phyloP scores from a whole-genome alignment of 2,113 vertebrate genomes.

The Mionectes macconnelli region DNA sequence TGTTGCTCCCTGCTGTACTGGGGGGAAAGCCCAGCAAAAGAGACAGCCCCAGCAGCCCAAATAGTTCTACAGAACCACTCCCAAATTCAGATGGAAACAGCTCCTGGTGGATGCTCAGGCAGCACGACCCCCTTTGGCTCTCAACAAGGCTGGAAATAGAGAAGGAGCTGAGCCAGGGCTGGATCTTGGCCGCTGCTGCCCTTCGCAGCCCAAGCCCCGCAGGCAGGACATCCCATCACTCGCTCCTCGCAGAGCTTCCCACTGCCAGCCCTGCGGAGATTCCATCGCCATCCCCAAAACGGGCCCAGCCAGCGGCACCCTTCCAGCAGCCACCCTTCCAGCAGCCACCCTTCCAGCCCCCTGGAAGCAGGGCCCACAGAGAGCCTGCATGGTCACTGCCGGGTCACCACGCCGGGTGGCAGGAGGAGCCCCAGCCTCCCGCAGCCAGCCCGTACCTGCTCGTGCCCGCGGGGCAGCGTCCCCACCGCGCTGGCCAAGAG shows the following conservation, averaged over 20 bases:
- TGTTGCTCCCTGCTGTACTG: background rate
- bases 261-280: fast-evolving
- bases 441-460: slow-evolving; percentile 74
- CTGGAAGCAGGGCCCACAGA: fast-evolving
- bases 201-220: fast-evolving
- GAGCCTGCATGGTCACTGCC: background rate
- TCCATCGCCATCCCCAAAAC: fast-evolving
- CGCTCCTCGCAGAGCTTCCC: fast-evolving
- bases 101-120: fast-evolving
- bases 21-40: background rate
- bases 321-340: fast-evolving
- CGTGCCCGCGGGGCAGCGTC: slow-evolving; percentile 75
- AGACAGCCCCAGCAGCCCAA: background rate
- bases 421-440: background rate
- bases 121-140: background rate
- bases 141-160: background rate
- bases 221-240: background rate
- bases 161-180: background rate
- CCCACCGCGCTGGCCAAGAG: slow-evolving; percentile 55
- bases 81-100: background rate
- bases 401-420: fast-evolving
- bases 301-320: fast-evolving
- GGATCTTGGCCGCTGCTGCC: fast-evolving
- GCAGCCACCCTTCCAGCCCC: fast-evolving
- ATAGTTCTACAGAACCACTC: fast-evolving